phyloP scores from a whole-genome alignment of 2,113 vertebrate species.

The Phodopus roborovskii region DNA sequence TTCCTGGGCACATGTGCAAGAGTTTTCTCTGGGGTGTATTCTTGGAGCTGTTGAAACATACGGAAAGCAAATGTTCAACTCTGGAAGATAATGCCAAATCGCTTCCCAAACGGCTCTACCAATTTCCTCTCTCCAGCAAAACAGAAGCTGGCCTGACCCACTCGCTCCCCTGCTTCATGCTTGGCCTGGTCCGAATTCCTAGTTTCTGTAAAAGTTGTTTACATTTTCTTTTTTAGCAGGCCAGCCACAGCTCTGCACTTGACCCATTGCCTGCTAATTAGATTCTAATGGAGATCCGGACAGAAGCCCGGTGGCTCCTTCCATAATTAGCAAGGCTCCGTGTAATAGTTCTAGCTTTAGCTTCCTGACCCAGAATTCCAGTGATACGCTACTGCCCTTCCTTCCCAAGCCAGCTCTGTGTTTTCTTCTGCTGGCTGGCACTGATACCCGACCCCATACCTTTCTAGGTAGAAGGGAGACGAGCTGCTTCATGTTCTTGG shows the following conservation, averaged over 20 bases:
- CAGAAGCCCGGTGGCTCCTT: neutral
- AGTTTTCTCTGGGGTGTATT: slow-evolving; percentile 30
- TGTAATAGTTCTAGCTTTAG: slow-evolving; percentile 40
- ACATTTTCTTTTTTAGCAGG: neutral
- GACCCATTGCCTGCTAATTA: slow-evolving; percentile 42
- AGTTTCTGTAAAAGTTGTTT: slow-evolving; percentile 28
- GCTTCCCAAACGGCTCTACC: neutral
- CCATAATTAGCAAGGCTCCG: slow-evolving; percentile 12
- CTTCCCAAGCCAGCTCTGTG: neutral
- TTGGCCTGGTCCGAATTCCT: neutral
- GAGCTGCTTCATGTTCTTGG: neutral
- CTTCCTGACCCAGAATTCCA: slow-evolving; percentile 35
- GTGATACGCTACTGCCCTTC: neutral
- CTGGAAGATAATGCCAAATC: slow-evolving; percentile 21
- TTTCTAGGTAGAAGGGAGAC: neutral
- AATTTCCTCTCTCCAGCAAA: neutral
- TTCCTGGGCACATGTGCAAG: slow-evolving; percentile 10
- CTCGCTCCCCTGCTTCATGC: neutral
- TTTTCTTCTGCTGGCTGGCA: neutral
- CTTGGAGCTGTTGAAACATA: slow-evolving; percentile 29
- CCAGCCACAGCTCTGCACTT: slow-evolving; percentile 3
- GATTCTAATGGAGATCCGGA: slow-evolving; percentile 10
- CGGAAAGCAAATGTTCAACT: slow-evolving; percentile 1
- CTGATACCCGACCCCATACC: neutral
- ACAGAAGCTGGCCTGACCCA: neutral